Conservation (phyloP, 2,888 invertebrate genomes). For the Rhorus exstirpatorius region DNA sequence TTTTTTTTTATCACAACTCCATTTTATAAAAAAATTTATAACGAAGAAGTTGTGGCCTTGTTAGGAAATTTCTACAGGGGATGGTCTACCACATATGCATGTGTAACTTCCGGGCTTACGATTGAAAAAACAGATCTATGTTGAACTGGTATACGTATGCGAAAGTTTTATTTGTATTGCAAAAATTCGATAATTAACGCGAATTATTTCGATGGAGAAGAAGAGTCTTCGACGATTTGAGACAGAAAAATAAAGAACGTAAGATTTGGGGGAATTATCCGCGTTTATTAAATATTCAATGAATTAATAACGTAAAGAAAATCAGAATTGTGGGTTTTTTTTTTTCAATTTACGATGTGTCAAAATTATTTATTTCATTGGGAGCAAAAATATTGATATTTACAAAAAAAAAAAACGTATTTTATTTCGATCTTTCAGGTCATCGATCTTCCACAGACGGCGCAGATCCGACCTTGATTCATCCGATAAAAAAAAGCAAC, state of each 20-base stretch:
- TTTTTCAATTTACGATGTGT: no score
- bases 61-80: slow-evolving; percentile 62
- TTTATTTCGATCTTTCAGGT: slow-evolving; percentile 25
- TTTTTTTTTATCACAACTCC: slow-evolving; percentile 40
- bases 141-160: neutral
- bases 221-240: no score
- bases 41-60: slow-evolving; percentile 76
- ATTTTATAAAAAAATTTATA: slow-evolving; percentile 74
- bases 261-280: no score
- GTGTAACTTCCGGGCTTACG: slow-evolving; percentile 30
- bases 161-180: neutral
- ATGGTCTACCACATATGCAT: neutral
- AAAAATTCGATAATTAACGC: no score
- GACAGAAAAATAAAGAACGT: no score
- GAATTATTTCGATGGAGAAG: no score
- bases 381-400: neutral
- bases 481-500: slow-evolving; percentile 45
- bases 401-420: neutral
- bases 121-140: neutral
- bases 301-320: no score
- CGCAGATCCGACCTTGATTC: slow-evolving; percentile 69
- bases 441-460: slow-evolving; percentile 65
- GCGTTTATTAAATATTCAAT: no score
- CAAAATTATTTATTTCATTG: neutral
- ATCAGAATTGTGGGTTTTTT: no score